Evolutionary conservation across 2,888 invertebrate species (phyloP).

Genomic region (Leucoptera coffeella): DNA sequence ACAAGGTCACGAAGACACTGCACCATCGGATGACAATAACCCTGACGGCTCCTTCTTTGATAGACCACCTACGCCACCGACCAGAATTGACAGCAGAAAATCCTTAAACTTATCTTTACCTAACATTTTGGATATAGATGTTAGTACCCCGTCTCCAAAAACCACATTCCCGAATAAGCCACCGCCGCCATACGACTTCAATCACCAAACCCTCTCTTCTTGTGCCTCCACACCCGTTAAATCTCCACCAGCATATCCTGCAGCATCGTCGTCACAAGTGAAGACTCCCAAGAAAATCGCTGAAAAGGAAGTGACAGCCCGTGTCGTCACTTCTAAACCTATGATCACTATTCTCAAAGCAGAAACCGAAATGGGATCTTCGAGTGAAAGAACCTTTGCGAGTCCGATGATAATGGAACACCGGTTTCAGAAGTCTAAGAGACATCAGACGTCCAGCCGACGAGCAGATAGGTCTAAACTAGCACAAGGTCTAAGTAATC

Average conservation of each 20-base stretch:
- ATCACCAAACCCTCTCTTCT: conserved; percentile 51
- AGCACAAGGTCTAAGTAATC: conserved; percentile 34
- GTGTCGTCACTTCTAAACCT: conserved; percentile 71
- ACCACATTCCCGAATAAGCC: conserved; percentile 37
- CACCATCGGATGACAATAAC: conserved; percentile 52
- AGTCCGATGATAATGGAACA: conserved; percentile 45
- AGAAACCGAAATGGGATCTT: conserved; percentile 61
- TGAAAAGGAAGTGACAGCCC: conserved; percentile 60
- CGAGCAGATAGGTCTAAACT: conserved; percentile 58
- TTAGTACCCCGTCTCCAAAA: conserved; percentile 13
- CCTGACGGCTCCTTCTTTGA: conserved; percentile 43
- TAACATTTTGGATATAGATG: conserved; percentile 35
- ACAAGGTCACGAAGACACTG: conserved; percentile 53
- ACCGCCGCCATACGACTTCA: conserved; percentile 66
- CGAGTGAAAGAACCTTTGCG: conserved; percentile 50
- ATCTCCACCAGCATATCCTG: conserved; percentile 65
- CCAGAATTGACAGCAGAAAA: conserved; percentile 60
- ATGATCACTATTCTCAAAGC: conserved; percentile 73
- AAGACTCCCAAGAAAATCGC: conserved; percentile 13
- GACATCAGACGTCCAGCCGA: conserved; percentile 49
- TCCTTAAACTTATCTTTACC: conserved; percentile 34
- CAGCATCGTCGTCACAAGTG: conserved; percentile 15
- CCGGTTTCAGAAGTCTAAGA: conserved; percentile 41
- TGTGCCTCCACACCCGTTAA: conserved; percentile 24
- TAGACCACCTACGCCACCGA: conserved; percentile 63